These are phyloP conservation scores for Emydura subglobosa DNA, from an alignment of 2,113 vertebrate species.

Conservation along the genomic window DNA sequence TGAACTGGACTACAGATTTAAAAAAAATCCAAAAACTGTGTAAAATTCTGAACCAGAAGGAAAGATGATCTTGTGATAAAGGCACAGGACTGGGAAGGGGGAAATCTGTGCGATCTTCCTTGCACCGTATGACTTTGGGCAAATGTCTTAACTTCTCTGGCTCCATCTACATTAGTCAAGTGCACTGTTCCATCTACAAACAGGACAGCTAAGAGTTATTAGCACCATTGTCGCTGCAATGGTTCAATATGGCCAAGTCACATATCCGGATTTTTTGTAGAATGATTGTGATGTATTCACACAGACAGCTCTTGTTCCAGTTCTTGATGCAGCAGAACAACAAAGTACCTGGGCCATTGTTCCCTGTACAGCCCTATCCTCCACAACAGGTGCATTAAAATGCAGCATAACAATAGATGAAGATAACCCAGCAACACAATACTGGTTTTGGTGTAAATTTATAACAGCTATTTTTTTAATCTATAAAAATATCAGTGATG, in stretches of 20 bases:
- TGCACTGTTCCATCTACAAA: fast-evolving
- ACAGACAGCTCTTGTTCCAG: not conserved
- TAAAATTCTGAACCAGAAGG: not conserved
- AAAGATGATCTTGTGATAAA: not conserved
- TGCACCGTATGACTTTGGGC: not conserved
- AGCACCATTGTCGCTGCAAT: not conserved
- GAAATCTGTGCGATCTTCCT: not conserved
- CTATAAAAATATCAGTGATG: not conserved
- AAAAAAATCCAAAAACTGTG: not conserved
- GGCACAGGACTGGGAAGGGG: not conserved
- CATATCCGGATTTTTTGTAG: not conserved
- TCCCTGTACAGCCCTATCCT: not conserved
- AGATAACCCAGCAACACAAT: not conserved
- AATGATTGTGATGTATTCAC: not conserved
- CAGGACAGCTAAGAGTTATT: not conserved
- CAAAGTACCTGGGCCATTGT: not conserved
- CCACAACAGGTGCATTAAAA: not conserved
- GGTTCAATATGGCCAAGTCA: not conserved
- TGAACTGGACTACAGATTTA: not conserved
- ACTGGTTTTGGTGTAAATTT: not conserved
- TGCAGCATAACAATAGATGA: not conserved
- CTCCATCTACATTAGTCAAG: not conserved
- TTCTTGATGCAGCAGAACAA: not conserved
- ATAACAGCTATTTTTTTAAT: not conserved
- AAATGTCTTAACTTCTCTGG: not conserved